phyloP scores from a whole-genome alignment of 1,140 invertebrate genomes.

The Helicoverpa armigera region DNA sequence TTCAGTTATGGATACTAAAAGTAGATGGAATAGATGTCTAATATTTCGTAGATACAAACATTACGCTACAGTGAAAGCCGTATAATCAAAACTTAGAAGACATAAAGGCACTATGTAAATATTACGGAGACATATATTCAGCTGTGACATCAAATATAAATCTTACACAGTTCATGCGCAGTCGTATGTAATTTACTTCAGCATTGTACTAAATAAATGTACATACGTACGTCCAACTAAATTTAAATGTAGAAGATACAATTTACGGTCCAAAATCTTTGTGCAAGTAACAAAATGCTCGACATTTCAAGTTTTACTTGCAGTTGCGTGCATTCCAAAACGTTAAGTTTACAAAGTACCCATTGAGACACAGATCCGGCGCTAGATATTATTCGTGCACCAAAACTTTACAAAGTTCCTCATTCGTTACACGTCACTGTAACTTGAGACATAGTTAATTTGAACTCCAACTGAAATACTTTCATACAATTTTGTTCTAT shows the following conservation, averaged over 20 bases:
- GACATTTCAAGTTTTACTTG: slow-evolving; percentile 12
- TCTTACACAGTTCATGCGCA: too few species aligned
- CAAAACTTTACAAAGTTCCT: slow-evolving; percentile 37
- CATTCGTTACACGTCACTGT: slow-evolving; percentile 20
- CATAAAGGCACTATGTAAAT: too few species aligned
- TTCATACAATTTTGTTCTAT: neutral
- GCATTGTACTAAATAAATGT: neutral
- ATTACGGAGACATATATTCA: too few species aligned
- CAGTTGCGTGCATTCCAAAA: slow-evolving; percentile 8
- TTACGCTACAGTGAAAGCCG: too few species aligned
- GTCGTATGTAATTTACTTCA: too few species aligned
- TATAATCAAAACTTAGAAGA: too few species aligned
- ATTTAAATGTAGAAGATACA: slow-evolving; percentile 1
- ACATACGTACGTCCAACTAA: too few species aligned
- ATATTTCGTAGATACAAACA: too few species aligned
- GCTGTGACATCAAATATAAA: too few species aligned
- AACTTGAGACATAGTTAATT: slow-evolving; percentile 5
- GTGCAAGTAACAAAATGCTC: neutral
- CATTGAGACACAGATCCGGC: slow-evolving; percentile 21
- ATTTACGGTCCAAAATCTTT: slow-evolving; percentile 1
- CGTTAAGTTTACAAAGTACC: slow-evolving; percentile 17
- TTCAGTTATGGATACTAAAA: too few species aligned
- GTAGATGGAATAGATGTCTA: too few species aligned
- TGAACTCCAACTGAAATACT: neutral
- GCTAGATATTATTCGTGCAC: slow-evolving; percentile 6